phyloP scores from a whole-genome alignment of 2,113 vertebrate species.

The Phylloscopus trochiloides region DNA sequence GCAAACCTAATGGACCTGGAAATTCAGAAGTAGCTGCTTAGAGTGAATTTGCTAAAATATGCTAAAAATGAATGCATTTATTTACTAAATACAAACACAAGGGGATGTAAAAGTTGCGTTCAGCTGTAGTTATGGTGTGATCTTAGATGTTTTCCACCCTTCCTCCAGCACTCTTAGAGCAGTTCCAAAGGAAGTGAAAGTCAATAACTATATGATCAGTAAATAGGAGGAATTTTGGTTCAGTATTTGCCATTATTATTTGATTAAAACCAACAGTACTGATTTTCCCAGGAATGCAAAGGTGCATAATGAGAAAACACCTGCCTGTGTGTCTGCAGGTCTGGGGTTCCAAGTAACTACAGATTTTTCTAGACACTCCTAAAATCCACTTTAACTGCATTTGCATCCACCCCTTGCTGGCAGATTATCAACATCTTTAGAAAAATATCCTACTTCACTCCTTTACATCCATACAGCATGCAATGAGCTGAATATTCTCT shows the following conservation, averaged over 20 bases:
- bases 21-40: not conserved
- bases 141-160: not conserved
- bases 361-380: not conserved
- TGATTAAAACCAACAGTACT: not conserved
- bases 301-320: not conserved
- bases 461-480: not conserved
- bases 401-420: not conserved
- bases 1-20: not conserved
- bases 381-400: not conserved
- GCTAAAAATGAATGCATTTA: not conserved
- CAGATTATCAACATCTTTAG: not conserved
- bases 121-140: not conserved
- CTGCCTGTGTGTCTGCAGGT: too few relatives aligned
- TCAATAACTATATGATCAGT: not conserved
- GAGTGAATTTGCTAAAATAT: not conserved
- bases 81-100: not conserved
- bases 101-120: not conserved
- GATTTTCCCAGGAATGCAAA: not conserved
- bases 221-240: not conserved
- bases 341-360: not conserved
- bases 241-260: not conserved
- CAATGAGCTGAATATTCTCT: not conserved
- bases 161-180: not conserved
- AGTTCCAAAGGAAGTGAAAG: not conserved
- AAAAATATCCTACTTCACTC: not conserved